These are phyloP conservation scores for Dysidea cf. avara DNA, from an alignment of 37 sponge, comb jelly and placozoan genomes.

Conservation along the genomic window DNA sequence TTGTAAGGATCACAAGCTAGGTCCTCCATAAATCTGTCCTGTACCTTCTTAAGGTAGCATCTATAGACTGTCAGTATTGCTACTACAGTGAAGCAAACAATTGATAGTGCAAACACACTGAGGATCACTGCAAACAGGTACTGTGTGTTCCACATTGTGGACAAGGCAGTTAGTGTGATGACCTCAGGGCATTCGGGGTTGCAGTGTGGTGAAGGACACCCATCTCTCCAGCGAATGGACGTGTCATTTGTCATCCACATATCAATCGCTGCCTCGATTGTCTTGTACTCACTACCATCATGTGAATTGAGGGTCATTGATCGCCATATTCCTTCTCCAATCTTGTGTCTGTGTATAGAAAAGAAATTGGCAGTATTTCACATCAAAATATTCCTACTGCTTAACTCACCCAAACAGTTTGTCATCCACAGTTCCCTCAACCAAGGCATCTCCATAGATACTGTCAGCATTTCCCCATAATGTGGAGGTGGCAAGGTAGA, in stretches of 20 bases:
- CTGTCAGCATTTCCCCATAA: constrained; percentile 28
- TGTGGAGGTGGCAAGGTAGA: constrained; percentile 50
- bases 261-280: constrained; percentile 19
- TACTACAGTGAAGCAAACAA: no score
- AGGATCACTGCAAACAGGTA: no score
- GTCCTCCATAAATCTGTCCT: not conserved
- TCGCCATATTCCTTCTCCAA: not conserved
- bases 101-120: no score
- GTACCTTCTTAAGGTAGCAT: not conserved
- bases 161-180: not conserved
- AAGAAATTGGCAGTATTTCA: not conserved
- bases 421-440: not conserved
- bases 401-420: constrained; percentile 10
- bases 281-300: not conserved
- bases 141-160: not conserved
- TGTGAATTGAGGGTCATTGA: not conserved
- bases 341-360: not conserved
- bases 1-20: not conserved
- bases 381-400: not conserved
- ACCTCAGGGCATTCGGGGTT: constrained; percentile 30
- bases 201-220: constrained; percentile 37
- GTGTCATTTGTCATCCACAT: constrained; percentile 8
- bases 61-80: not conserved
- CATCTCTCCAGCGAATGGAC: constrained; percentile 7
- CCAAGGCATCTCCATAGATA: not conserved